Conservation (phyloP, 2,113 vertebrate species). For the Tautogolabrus adspersus region DNA sequence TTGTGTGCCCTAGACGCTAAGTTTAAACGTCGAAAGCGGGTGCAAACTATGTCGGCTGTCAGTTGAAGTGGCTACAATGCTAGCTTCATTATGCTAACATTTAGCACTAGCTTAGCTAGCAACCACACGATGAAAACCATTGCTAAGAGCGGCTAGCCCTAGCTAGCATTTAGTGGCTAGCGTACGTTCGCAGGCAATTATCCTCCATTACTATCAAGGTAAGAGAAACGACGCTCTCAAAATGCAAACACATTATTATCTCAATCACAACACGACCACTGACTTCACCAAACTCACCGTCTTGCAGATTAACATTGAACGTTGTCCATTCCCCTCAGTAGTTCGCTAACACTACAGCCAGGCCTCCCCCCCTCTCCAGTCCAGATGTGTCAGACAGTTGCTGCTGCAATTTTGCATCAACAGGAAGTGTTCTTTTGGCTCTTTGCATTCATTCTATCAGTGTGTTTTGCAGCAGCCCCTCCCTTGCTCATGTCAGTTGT, state of each 20-base stretch:
- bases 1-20: background rate
- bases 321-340: conserved; percentile 83
- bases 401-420: conserved; percentile 85
- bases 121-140: background rate
- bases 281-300: conserved; percentile 73
- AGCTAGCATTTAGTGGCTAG: conserved; percentile 52
- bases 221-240: background rate
- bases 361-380: conserved; percentile 83
- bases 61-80: conserved; percentile 39
- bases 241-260: background rate
- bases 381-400: conserved; percentile 84
- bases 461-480: conserved; percentile 78
- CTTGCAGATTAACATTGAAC: conserved; percentile 74
- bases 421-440: conserved; percentile 83
- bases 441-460: conserved; percentile 76
- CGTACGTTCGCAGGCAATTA: conserved; percentile 27
- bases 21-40: conserved; percentile 29
- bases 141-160: conserved; percentile 47
- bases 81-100: conserved; percentile 44
- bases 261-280: background rate
- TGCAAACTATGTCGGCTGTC: conserved; percentile 55
- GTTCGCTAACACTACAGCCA: conserved; percentile 78
- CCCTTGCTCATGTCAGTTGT: conserved; percentile 65
- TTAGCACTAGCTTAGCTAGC: conserved; percentile 25
- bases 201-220: conserved; percentile 20